phyloP scores from a whole-genome alignment of 2,797 vertebrate species.

The Odontamblyopus lacepedii region DNA sequence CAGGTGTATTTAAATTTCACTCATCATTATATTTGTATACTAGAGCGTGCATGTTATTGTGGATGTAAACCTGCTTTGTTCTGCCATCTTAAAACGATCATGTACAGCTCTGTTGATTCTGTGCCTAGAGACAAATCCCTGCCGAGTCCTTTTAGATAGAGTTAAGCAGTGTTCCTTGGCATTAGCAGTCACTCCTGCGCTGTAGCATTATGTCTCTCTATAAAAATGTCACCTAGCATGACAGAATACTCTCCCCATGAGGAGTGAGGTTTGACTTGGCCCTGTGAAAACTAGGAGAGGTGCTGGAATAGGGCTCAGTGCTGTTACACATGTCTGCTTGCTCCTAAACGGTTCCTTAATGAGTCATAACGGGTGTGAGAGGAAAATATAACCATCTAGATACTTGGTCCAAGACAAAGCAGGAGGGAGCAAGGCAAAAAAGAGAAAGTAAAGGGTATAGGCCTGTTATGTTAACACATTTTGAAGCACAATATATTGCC shows the following conservation, averaged over 20 bases:
- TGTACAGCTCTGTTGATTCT: conserved; percentile 28
- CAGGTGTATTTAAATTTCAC: neutral
- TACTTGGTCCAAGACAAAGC: conserved; percentile 3
- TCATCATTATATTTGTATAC: neutral
- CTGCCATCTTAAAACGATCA: conserved; percentile 10
- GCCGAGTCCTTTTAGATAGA: conserved; percentile 41
- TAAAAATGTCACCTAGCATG: conserved; percentile 64
- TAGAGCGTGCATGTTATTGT: conserved; percentile 9
- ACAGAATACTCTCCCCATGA: conserved; percentile 41
- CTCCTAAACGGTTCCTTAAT: conserved; percentile 32
- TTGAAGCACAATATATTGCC: neutral
- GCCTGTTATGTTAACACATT: neutral
- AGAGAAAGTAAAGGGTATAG: conserved; percentile 3
- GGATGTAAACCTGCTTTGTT: conserved; percentile 8
- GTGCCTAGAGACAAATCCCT: conserved; percentile 49
- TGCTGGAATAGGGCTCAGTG: conserved; percentile 20
- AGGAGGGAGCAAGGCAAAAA: neutral
- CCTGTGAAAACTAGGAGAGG: conserved; percentile 28
- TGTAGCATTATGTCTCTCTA: conserved; percentile 50
- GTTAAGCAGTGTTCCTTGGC: conserved; percentile 31
- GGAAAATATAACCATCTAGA: conserved; percentile 7
- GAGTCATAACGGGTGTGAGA: conserved; percentile 37
- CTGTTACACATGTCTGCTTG: conserved; percentile 20
- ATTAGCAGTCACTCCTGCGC: conserved; percentile 42
- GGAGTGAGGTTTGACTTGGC: conserved; percentile 41